phyloP scores from a whole-genome alignment of 2,113 vertebrate species.

The Holacanthus passer region DNA sequence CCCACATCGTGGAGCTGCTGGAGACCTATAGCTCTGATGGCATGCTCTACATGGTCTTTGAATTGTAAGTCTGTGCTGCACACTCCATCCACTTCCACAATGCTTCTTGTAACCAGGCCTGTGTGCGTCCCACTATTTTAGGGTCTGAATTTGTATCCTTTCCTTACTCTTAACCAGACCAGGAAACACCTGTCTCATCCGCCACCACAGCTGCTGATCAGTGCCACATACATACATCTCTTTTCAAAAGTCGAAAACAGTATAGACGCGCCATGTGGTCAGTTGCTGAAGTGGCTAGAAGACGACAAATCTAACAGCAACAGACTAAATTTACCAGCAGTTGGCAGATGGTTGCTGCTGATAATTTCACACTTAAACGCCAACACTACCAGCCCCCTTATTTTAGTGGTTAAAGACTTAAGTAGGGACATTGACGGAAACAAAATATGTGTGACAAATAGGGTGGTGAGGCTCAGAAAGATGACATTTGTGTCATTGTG shows the following conservation, averaged over 20 bases:
- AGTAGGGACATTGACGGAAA: neutral
- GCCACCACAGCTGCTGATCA: neutral
- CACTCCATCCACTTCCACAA: neutral
- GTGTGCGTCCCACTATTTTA: neutral
- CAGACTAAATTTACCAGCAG: slow-evolving; percentile 24
- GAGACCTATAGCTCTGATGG: slow-evolving; percentile 98
- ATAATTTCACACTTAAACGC: neutral
- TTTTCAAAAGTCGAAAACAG: neutral
- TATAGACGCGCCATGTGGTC: neutral
- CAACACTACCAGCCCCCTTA: neutral
- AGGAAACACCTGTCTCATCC: neutral
- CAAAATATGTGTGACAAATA: neutral
- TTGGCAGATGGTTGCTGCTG: neutral
- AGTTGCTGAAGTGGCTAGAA: neutral
- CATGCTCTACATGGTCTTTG: slow-evolving; percentile 94
- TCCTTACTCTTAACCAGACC: neutral
- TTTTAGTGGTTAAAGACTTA: neutral
- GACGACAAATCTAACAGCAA: neutral
- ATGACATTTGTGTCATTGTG: neutral
- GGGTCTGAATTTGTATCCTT: neutral
- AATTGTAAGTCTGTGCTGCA: slow-evolving; percentile 81
- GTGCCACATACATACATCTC: neutral
- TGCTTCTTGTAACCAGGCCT: neutral
- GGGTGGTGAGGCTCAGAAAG: neutral
- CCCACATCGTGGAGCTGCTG: slow-evolving; percentile 97